phyloP scores from a whole-genome alignment of 1,140 invertebrate genomes.

The Calephelis virginiensis region DNA sequence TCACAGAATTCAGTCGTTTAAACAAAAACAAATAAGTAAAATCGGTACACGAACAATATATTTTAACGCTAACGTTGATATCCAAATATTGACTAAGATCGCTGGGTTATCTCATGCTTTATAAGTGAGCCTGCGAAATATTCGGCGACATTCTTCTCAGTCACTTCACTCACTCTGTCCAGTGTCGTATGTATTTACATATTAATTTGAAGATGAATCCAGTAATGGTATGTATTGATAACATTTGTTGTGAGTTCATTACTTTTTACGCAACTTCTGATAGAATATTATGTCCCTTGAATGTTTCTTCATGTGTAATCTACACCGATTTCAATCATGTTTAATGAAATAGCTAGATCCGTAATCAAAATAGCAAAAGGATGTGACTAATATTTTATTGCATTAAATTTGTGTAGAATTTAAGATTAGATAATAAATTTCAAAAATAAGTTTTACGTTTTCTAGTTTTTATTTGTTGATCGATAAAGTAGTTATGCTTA shows the following conservation, averaged over 20 bases:
- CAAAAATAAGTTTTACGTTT: no score
- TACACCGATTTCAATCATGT: no score
- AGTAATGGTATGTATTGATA: constrained; percentile 19
- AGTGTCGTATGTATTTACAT: not conserved
- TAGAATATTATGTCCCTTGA: not conserved
- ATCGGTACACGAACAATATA: constrained; percentile 36
- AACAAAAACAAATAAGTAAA: constrained; percentile 30
- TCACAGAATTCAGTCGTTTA: not conserved
- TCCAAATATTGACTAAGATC: constrained; percentile 32
- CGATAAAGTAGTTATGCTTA: no score
- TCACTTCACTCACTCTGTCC: not conserved
- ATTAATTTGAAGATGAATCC: constrained; percentile 18
- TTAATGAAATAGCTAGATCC: no score
- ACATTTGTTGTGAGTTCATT: not conserved
- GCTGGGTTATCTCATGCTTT: constrained; percentile 38
- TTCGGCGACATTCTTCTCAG: constrained; percentile 22
- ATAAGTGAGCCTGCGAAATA: constrained; percentile 29
- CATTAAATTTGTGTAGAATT: no score
- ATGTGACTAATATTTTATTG: no score
- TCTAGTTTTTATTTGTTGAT: no score
- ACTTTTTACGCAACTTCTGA: not conserved
- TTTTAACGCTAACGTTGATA: constrained; percentile 24
- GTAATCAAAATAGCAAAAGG: no score
- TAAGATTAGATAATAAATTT: no score
- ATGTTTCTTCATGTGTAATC: not conserved